Base-by-base conservation (phyloP, 2,888 invertebrate genomes). In the Epinotia ramella region DNA sequence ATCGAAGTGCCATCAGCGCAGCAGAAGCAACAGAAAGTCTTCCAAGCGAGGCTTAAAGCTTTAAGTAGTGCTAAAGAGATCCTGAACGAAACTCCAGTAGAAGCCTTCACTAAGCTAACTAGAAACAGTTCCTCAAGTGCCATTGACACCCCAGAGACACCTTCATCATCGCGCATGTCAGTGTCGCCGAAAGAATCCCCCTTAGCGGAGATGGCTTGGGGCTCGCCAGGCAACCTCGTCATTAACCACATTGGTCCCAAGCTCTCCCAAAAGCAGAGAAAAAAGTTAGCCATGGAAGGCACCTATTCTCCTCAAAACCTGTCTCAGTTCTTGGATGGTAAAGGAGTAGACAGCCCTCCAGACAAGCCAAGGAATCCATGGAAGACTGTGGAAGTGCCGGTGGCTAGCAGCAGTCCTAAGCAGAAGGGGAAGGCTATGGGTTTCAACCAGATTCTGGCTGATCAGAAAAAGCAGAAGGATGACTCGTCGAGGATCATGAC, bases 401-500 rank as follows among this genome's bases (percentile, higher is more conserved):
- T 87, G 0, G 88, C 89, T 9, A 89, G 84, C 80, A 94, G 86
- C 84, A 92, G 87, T 83, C 95, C 78, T 89, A 96, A 83, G 73
- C 84, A 82, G 67, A 67, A 90, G 78, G 78, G 81, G 66, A 67
- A 90, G 78, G 78, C 88, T 1, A 83, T 93, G 69, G 89, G 90
- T 77, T 94, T 94, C 75, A 88, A 93, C 79, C 89, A 94, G 78
- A 97, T 98, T 78, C 92, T 97, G 70, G 96, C 96, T 16, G 97
- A 96, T 81, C 97, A 98, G 88, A 95, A 95, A 81, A 96, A 96
- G 73, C 96, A 97, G 84, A 96, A 96, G 78, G 96, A 96, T 79
- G 96, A 97, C 83, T 95, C 95, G 79, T 95, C 96, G 2, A 96
- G 96, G 84, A 96, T 96, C 82, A 96, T 96, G 85, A 96, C 96